Percentiles rank a stretch among this genome's conserved stretches.
These are phyloP conservation scores for Thera obeliscata DNA, from an alignment of 2,888 invertebrate genomes.

Conservation along the genomic window DNA sequence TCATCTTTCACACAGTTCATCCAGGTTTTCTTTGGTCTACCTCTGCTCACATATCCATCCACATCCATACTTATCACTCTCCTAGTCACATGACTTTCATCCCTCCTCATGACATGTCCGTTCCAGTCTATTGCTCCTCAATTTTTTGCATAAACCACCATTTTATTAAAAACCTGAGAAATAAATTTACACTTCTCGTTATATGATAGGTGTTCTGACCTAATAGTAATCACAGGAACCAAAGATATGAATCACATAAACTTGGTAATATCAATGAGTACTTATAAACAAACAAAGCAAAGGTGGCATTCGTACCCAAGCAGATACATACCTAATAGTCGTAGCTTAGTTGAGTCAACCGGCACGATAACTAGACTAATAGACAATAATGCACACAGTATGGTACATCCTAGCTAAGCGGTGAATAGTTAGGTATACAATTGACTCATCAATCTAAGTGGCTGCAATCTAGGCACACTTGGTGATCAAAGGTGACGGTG, in stretches of 20 bases:
- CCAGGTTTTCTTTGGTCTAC: no score
- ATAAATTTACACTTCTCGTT: neutral
- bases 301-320: conserved; percentile 5
- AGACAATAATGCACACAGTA: conserved; percentile 15
- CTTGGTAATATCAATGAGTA: conserved; percentile 18
- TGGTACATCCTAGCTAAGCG: conserved; percentile 9
- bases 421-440: conserved; percentile 5
- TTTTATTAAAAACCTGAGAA: neutral
- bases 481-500: conserved; percentile 8
- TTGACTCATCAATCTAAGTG: conserved; percentile 29
- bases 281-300: conserved; percentile 29
- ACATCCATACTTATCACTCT: no score
- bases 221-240: conserved; percentile 18
- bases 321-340: conserved; percentile 5
- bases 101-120: no score
- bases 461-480: conserved; percentile 1
- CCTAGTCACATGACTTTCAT: no score
- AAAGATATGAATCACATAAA: conserved; percentile 33
- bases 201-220: conserved; percentile 5
- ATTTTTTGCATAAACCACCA: no score
- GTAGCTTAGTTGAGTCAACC: conserved; percentile 36
- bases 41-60: no score
- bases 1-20: no score
- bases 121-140: no score
- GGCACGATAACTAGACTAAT: conserved; percentile 26